Evolutionary conservation across 1,140 invertebrate species (phyloP).

Genomic region (Anoplophora glabripennis): DNA sequence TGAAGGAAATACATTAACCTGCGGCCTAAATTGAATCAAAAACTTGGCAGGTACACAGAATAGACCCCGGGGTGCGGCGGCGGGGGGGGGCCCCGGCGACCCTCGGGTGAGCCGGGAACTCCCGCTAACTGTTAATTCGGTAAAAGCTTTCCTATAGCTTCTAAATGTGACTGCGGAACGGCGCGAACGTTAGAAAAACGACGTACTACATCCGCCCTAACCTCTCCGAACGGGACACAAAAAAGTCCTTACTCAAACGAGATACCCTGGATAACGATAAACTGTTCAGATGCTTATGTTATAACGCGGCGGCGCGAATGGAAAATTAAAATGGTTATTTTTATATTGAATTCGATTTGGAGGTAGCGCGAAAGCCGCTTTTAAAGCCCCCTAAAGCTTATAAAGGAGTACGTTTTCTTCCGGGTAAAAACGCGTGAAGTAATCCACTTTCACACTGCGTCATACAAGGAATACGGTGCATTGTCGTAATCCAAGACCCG

Average conservation of each 20-base stretch:
- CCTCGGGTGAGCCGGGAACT: constrained; percentile 17
- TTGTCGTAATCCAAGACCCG: too few species aligned
- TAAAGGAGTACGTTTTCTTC: too few species aligned
- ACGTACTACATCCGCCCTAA: constrained; percentile 26
- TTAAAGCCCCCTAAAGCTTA: too few species aligned
- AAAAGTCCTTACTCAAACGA: constrained; percentile 30
- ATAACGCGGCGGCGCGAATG: too few species aligned
- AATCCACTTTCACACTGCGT: too few species aligned
- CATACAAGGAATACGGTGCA: too few species aligned
- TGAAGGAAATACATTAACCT: constrained; percentile 4
- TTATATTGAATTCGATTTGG: neutral
- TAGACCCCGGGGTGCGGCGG: constrained; percentile 15
- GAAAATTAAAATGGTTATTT: too few species aligned
- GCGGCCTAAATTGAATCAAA: neutral
- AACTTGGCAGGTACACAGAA: constrained; percentile 14
- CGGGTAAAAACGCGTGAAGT: too few species aligned
- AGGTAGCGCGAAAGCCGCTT: neutral
- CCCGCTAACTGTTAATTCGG: constrained; percentile 36
- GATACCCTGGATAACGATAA: constrained; percentile 22
- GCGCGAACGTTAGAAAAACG: constrained; percentile 28
- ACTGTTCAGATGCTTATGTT: constrained; percentile 22
- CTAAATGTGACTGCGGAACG: constrained; percentile 32
- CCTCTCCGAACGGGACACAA: constrained; percentile 27
- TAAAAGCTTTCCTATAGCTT: constrained; percentile 37
- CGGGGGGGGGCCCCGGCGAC: neutral